phyloP scores from a whole-genome alignment of 2,797 vertebrate genomes.

The Epinephelus malabaricus region DNA sequence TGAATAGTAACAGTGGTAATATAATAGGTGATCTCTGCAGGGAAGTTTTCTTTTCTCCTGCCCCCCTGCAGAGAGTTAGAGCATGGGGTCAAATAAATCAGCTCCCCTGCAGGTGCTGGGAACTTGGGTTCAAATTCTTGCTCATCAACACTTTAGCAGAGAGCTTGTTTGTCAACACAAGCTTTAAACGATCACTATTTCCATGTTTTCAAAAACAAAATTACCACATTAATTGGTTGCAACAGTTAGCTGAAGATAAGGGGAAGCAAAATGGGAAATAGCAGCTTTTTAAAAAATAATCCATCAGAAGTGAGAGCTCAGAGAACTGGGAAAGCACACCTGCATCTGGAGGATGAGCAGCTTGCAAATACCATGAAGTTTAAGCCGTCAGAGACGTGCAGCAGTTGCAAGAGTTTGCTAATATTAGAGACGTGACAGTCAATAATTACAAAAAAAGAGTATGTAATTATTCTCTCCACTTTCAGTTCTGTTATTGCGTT shows the following conservation, averaged over 20 bases:
- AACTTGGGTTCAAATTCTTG: constrained; percentile 20
- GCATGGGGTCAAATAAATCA: constrained; percentile 4
- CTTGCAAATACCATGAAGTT: background rate
- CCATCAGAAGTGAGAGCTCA: background rate
- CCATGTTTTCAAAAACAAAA: too few species aligned
- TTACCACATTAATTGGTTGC: too few species aligned
- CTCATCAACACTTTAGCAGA: constrained; percentile 30
- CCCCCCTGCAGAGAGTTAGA: background rate
- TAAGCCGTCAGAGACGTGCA: background rate
- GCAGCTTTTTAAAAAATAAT: constrained; percentile 5
- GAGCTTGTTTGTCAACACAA: background rate
- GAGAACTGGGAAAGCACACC: constrained; percentile 12
- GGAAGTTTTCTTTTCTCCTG: background rate
- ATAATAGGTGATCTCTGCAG: constrained; percentile 3
- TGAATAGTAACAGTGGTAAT: background rate
- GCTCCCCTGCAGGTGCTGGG: background rate
- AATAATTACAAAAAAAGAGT: constrained; percentile 5
- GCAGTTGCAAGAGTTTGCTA: background rate
- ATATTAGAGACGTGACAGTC: constrained; percentile 9
- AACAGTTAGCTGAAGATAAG: background rate
- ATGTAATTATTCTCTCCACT: background rate
- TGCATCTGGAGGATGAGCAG: constrained; percentile 9
- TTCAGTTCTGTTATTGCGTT: constrained; percentile 17
- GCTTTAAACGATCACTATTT: background rate
- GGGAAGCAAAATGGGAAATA: background rate